Conservation (phyloP, 2,797 vertebrate species). For the Spheniscus humboldti region DNA sequence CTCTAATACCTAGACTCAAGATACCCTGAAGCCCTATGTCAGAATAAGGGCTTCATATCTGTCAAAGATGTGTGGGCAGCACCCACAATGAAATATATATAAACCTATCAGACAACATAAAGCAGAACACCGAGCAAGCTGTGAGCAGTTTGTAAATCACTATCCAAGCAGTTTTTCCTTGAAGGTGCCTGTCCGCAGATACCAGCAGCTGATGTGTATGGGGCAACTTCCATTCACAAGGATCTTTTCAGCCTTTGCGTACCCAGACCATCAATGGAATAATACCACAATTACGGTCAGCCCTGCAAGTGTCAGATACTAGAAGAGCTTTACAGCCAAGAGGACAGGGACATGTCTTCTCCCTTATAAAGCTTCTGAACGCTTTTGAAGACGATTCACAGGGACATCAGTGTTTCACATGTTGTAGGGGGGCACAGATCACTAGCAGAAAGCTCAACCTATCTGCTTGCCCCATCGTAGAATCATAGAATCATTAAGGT, state of each 20-base stretch:
- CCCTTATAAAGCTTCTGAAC: not conserved
- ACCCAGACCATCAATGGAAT: not conserved
- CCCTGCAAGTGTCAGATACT: not conserved
- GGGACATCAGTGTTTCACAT: not conserved
- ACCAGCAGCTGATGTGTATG: not conserved
- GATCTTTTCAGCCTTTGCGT: not conserved
- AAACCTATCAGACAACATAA: not conserved
- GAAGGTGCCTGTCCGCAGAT: not conserved
- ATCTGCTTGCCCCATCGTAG: not conserved
- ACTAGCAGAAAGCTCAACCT: not conserved
- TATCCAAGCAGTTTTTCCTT: not conserved
- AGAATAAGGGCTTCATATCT: not conserved
- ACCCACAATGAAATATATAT: slow-evolving; percentile 1
- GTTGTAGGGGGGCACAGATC: not conserved
- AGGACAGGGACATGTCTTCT: not conserved
- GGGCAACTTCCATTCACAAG: not conserved
- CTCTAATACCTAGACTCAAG: not conserved
- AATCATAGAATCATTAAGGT: too few relatives aligned
- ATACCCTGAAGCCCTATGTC: slow-evolving; percentile 6
- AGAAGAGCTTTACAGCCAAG: not conserved
- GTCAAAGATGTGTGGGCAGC: not conserved
- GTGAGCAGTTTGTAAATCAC: slow-evolving; percentile 1
- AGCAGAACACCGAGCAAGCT: slow-evolving; percentile 3
- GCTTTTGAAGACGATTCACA: not conserved
- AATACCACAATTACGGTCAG: not conserved